Base-by-base conservation (phyloP, 2,888 invertebrate genomes). In the Drosophila pseudotakahashii region DNA sequence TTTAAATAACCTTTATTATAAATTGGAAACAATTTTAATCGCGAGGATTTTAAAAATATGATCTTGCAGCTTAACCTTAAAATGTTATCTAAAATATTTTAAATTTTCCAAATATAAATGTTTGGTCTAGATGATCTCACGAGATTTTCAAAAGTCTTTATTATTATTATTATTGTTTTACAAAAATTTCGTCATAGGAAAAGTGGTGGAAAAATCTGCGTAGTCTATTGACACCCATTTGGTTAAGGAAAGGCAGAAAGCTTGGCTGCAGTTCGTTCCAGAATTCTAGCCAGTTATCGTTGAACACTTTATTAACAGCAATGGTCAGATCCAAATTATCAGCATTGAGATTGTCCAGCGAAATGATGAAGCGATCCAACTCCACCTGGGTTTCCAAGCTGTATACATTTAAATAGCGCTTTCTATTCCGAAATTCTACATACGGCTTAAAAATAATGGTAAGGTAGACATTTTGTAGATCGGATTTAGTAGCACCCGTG, bases 141-240 rank as follows among this genome's bases (percentile, higher is more conserved):
- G 1, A 26, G n/a, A n/a, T n/a, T n/a, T n/a, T n/a, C n/a, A n/a
- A n/a, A n/a, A n/a, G n/a, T n/a, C n/a, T n/a, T n/a, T n/a, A n/a
- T n/a, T n/a, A n/a, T n/a, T n/a, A n/a, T n/a, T n/a, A n/a, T n/a
- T n/a, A n/a, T n/a, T n/a, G n/a, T n/a, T n/a, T n/a, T 7, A 72
- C 32, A 44, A 76, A 79, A 41, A 78, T 5, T 10, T 76, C 79
- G 50, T 79, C 77, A 19, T 79, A 78, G 23, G 76, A 30, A 1
- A 50, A 63, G 7, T 47, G n/a, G 13, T 48, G 16, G 13, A 47
- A 59, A 13, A 62, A 59, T 9, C 48, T 9, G 0, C 34, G 13
- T 14, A 59, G 16, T 2, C 3, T 34, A 7, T 41, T 23, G 2
- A 48, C 58, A 2, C 32, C 54, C 61, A 45, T 37, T 44, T 26